Evolutionary conservation across 2,797 vertebrate genomes (phyloP).

Genomic region (Gymnoscopelus braueri): DNA sequence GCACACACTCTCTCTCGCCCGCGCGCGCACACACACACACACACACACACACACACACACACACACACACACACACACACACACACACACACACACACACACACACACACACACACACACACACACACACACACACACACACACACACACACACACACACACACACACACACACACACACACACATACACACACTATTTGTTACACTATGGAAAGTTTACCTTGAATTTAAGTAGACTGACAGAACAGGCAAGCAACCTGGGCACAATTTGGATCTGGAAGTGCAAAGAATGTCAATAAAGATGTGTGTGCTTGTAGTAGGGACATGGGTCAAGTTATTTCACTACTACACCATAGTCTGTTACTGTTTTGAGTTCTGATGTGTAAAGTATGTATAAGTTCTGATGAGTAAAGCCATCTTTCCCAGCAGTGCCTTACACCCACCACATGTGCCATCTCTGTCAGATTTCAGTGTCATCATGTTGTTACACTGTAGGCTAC

Average conservation of each 20-base stretch:
- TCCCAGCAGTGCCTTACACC: constrained; percentile 7
- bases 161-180: too few relatives aligned
- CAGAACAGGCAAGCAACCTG: background rate
- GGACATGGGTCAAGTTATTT: too few relatives aligned
- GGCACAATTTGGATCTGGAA: background rate
- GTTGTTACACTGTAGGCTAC: constrained; percentile 3
- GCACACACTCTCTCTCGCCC: too few relatives aligned
- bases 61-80: too few relatives aligned
- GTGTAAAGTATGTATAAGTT: background rate
- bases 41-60: too few relatives aligned
- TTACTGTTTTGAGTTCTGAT: constrained; percentile 14
- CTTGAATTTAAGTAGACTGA: constrained; percentile 4
- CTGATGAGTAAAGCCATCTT: too few relatives aligned
- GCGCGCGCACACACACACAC: too few relatives aligned
- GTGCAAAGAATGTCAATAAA: background rate
- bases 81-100: background rate
- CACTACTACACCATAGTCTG: background rate
- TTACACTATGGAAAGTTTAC: background rate
- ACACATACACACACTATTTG: too few relatives aligned
- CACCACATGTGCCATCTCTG: constrained; percentile 3
- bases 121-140: too few relatives aligned
- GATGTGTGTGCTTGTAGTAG: too few relatives aligned
- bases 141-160: too few relatives aligned
- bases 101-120: constrained; percentile 3
- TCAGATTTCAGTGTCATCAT: background rate